Conservation (phyloP, 2,113 vertebrate genomes). For the Oceanodroma tethys region DNA sequence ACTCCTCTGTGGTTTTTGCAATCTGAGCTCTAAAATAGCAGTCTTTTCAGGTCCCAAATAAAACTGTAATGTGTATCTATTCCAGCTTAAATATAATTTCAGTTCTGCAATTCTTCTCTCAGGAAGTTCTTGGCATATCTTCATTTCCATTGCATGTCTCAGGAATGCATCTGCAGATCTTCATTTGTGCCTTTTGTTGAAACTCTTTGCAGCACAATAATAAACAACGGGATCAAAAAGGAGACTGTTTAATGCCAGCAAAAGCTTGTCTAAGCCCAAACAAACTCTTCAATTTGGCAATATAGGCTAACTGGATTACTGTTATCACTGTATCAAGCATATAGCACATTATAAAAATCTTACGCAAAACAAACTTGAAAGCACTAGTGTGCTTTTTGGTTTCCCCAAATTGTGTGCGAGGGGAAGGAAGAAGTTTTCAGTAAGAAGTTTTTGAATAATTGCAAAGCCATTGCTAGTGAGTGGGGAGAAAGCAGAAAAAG, state of each 20-base stretch:
- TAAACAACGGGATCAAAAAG: slow-evolving; percentile 54
- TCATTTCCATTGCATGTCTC: not conserved
- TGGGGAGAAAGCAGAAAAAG: not conserved
- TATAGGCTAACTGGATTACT: not conserved
- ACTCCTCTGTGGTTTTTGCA: not conserved
- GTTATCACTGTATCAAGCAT: slow-evolving; percentile 19
- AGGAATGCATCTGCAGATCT: slow-evolving; percentile 22
- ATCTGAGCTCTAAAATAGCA: not conserved
- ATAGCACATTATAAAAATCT: slow-evolving; percentile 43
- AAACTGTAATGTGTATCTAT: not conserved
- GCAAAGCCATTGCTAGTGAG: not conserved
- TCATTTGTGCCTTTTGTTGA: slow-evolving; percentile 10
- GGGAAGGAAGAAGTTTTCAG: not conserved
- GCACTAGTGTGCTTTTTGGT: not conserved
- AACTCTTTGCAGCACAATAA: slow-evolving; percentile 61
- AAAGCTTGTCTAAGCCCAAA: slow-evolving; percentile 49
- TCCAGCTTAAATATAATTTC: not conserved
- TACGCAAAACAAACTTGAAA: slow-evolving; percentile 6
- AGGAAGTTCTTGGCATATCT: slow-evolving; percentile 15
- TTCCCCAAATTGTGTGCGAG: not conserved
- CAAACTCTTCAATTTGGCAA: not conserved
- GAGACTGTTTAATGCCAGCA: slow-evolving; percentile 11
- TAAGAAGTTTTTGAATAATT: slow-evolving; percentile 4
- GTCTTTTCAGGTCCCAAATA: not conserved
- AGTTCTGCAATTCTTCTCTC: not conserved